phyloP scores from a whole-genome alignment of 2,113 vertebrate genomes.

The Tetrao urogallus region DNA sequence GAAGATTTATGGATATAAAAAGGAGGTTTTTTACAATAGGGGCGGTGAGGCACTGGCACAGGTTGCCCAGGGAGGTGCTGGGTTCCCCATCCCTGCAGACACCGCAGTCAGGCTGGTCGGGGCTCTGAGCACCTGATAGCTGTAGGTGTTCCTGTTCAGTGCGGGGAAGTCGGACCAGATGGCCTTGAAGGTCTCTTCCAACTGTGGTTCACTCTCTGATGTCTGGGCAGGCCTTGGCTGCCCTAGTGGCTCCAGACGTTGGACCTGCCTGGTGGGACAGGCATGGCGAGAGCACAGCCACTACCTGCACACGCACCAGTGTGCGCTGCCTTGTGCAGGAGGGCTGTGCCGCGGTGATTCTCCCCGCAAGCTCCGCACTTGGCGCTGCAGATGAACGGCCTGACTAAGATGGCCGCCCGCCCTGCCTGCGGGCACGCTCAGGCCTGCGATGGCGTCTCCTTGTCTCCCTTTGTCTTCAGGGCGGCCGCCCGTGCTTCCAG shows the following conservation, averaged over 20 bases:
- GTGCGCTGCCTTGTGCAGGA: background rate
- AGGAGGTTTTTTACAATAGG: too few relatives aligned
- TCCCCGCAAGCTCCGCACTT: rapidly evolving
- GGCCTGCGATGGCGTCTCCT: background rate
- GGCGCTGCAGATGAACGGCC: background rate
- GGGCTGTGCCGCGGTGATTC: rapidly evolving
- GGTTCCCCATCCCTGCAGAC: too few relatives aligned
- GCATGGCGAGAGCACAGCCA: rapidly evolving
- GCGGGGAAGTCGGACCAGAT: too few relatives aligned
- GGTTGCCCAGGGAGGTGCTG: too few relatives aligned
- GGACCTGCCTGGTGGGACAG: background rate
- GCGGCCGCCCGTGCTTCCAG: background rate
- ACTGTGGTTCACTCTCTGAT: rapidly evolving
- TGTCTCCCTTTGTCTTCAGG: background rate
- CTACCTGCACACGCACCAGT: rapidly evolving
- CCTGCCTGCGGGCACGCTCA: background rate
- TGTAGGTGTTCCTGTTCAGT: too few relatives aligned
- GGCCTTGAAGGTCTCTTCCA: too few relatives aligned
- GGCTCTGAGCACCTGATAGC: too few relatives aligned
- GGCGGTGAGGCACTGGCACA: too few relatives aligned
- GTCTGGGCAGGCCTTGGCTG: background rate
- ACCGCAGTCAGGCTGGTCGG: too few relatives aligned
- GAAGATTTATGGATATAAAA: too few relatives aligned
- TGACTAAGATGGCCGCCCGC: background rate
- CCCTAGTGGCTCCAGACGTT: background rate